Evolutionary conservation across 2,113 vertebrate genomes (phyloP), one percentile per base, ranked within the genome.

Genomic region (Eurystomus gularis): DNA sequence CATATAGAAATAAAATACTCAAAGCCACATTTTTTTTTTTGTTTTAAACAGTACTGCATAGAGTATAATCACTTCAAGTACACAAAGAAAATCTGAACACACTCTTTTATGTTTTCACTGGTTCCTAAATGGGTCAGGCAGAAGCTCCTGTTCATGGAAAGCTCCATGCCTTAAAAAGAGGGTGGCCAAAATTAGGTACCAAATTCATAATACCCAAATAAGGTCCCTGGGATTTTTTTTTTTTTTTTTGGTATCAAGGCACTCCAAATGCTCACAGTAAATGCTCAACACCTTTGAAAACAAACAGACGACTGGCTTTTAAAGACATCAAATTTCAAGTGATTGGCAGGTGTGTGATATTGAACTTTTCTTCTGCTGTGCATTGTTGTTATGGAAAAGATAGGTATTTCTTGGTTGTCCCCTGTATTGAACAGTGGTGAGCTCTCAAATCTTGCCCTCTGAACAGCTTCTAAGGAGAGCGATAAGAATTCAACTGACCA

Each of bases 91-190:
- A 92, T 46, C 37, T 1, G 8, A 55, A 87, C 37, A 39, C 6
- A 5, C 10, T 81, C 29, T 94, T 93, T 94, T 79, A 82, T 91
- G 10, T 5, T 84, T 96, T 76, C 7, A 7, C 44, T 86, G 13
- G 28, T 44, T 88, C 48, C 65, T 93, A 93, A 87, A 84, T 93
- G 83, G 86, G 88, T 96, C 88, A 96, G 65, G 19, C 44, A 93
- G 72, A 89, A 39, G 69, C 17, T 85, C 9, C 26, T 91, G 94
- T 82, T 89, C 58, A 87, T 76, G 37, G 52, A 91, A 93, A 89
- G 10, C 40, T 84, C 40, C 11, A 61, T 46, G 37, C 49, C 44
- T 96, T 92, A 77, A 82, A 94, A 92, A 72, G 5, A 33, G 48
- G 11, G 17, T 58, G 37, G 69, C 66, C 65, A 78, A 92, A 93